phyloP scores from a whole-genome alignment of 2,113 vertebrate genomes.

The Alectura lathami region DNA sequence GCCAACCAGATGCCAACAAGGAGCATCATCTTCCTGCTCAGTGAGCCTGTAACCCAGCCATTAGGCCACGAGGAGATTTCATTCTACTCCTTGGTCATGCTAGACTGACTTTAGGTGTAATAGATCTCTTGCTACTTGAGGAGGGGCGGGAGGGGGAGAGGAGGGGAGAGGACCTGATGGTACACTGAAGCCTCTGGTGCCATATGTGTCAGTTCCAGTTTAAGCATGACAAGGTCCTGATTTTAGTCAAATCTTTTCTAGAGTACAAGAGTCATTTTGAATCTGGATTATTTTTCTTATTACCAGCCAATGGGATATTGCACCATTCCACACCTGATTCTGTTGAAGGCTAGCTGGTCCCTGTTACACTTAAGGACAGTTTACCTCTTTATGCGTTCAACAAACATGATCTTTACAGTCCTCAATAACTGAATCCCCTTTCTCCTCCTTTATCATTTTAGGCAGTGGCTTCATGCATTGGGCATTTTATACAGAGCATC shows the following conservation, averaged over 20 bases:
- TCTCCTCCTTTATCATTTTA: background rate
- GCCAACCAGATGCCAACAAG: background rate
- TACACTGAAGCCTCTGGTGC: background rate
- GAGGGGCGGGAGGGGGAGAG: no score
- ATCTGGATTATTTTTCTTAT: background rate
- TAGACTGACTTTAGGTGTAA: background rate
- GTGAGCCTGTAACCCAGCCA: background rate
- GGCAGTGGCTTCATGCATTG: background rate
- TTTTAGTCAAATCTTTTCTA: background rate
- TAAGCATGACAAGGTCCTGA: no score
- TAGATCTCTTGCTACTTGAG: background rate
- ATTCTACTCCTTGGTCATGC: background rate
- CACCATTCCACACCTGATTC: background rate
- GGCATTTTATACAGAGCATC: background rate
- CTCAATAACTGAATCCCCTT: background rate
- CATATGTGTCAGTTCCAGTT: background rate
- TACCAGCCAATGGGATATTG: background rate
- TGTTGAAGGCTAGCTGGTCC: background rate
- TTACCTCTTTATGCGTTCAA: no score
- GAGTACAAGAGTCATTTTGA: background rate
- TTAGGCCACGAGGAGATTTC: background rate
- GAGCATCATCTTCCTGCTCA: background rate
- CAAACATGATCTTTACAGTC: background rate
- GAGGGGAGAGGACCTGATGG: no score
- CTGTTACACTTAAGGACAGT: background rate